phyloP scores from a whole-genome alignment of 2,888 invertebrate species.

The Lacanobia wlatinum region DNA sequence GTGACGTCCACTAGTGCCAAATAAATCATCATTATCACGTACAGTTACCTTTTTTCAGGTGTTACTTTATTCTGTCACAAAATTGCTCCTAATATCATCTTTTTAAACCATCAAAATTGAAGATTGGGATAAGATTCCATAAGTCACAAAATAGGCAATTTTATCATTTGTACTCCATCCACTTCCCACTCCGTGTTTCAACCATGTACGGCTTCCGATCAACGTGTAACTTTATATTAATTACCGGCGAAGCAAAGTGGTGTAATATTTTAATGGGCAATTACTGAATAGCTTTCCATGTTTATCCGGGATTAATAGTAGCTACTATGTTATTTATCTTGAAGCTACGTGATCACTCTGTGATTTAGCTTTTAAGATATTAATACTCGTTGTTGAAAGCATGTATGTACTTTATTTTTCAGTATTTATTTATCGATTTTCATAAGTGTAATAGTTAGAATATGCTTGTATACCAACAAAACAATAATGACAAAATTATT shows the following conservation, averaged over 20 bases:
- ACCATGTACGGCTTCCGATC: slow-evolving; percentile 55
- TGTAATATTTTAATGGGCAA: slow-evolving; percentile 61
- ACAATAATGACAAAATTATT: too few species aligned
- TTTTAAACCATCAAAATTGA: background rate
- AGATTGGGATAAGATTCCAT: too few species aligned
- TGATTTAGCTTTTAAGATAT: slow-evolving; percentile 3
- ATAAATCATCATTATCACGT: too few species aligned
- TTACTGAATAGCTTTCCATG: slow-evolving; percentile 51
- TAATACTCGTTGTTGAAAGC: background rate
- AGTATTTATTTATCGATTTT: background rate
- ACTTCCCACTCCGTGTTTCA: background rate
- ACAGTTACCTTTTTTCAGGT: too few species aligned
- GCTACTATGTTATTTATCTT: slow-evolving; percentile 10
- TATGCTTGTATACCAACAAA: too few species aligned
- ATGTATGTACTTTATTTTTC: background rate
- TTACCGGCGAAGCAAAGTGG: slow-evolving; percentile 53
- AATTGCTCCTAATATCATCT: background rate
- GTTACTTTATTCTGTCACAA: too few species aligned
- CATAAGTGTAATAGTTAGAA: too few species aligned
- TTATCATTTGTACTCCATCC: slow-evolving; percentile 3
- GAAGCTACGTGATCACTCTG: background rate
- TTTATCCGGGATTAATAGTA: slow-evolving; percentile 42
- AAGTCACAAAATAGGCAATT: background rate
- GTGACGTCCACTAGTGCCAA: too few species aligned
- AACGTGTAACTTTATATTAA: slow-evolving; percentile 62